A percentile compares a stretch with the other conserved stretches of the same genome.
These are phyloP conservation scores for Sebastes aleutianus DNA, from an alignment of 2,797 vertebrate genomes.

Conservation along the genomic window DNA sequence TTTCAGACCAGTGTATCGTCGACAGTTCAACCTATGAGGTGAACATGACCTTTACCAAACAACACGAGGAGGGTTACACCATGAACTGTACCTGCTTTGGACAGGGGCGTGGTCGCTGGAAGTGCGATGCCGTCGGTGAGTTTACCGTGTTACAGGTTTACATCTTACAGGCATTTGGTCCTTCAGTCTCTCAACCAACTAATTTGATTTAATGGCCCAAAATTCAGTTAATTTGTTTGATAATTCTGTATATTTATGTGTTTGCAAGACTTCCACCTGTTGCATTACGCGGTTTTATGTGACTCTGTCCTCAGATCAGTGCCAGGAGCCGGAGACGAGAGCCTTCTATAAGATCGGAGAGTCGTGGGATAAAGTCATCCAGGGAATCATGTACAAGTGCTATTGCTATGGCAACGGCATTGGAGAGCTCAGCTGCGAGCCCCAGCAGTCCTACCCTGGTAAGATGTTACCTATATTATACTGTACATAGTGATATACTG, in stretches of 20 bases:
- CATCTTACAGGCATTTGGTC: not conserved
- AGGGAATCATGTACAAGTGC: slow-evolving; percentile 92
- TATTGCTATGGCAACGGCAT: slow-evolving; percentile 97
- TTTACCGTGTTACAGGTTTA: slow-evolving; percentile 2
- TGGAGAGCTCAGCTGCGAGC: slow-evolving; percentile 95
- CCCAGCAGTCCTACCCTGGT: slow-evolving; percentile 90
- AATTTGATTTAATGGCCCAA: not conserved
- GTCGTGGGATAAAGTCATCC: slow-evolving; percentile 91
- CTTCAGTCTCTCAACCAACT: not conserved
- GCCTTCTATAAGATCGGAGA: slow-evolving; percentile 96
- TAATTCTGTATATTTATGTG: not conserved
- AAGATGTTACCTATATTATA: slow-evolving; percentile 28
- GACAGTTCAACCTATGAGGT: slow-evolving; percentile 92
- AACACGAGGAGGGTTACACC: slow-evolving; percentile 93
- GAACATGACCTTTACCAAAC: slow-evolving; percentile 95
- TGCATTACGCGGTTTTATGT: not conserved
- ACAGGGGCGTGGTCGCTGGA: slow-evolving; percentile 96
- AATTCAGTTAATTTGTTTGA: not conserved
- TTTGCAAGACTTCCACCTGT: not conserved
- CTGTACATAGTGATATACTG: not conserved
- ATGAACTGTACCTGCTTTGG: slow-evolving; percentile 98
- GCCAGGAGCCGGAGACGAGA: slow-evolving; percentile 93
- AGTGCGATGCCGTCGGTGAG: slow-evolving; percentile 95
- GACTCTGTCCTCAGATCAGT: slow-evolving; percentile 87
- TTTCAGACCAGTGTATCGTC: slow-evolving; percentile 94